Conservation (phyloP, 2,113 vertebrate species). For the Microcebus lehilahytsara region DNA sequence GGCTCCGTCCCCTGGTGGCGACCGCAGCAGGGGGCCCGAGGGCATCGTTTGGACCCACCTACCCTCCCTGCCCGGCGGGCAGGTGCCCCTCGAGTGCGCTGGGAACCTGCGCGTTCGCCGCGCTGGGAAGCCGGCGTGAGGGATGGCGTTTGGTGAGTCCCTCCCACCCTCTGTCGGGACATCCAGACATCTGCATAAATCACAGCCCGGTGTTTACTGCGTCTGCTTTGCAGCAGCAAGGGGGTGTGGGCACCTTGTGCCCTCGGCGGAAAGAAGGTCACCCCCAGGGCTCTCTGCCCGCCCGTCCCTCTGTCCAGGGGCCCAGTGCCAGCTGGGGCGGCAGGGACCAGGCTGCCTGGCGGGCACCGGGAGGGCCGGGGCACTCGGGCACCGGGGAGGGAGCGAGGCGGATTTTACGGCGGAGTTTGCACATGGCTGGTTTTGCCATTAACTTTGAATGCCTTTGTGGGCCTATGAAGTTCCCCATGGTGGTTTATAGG, state of each 20-base stretch:
- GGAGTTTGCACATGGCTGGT: constrained; percentile 62
- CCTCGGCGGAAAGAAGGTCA: constrained; percentile 60
- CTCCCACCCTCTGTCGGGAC: background rate
- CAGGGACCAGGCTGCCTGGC: rapidly evolving
- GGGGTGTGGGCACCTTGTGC: constrained; percentile 50
- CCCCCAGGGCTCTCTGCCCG: constrained; percentile 35
- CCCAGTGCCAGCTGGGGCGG: background rate
- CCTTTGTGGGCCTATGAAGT: constrained; percentile 38
- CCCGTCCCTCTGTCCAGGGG: background rate
- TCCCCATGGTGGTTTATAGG: constrained; percentile 25
- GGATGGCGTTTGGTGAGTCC: constrained; percentile 49
- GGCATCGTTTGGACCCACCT: rapidly evolving
- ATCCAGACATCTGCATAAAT: constrained; percentile 73
- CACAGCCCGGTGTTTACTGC: constrained; percentile 67
- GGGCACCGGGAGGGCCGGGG: background rate
- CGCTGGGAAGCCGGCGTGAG: constrained; percentile 39
- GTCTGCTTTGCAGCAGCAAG: background rate
- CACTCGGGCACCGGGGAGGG: background rate
- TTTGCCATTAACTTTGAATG: constrained; percentile 69
- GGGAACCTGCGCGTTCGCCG: background rate
- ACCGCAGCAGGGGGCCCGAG: background rate
- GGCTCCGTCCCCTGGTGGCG: no score
- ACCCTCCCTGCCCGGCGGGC: background rate
- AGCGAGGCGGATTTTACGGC: constrained; percentile 44
- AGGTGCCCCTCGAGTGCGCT: background rate